These are phyloP conservation scores for Acromyrmex heyeri DNA, from an alignment of 1,140 invertebrate species.

Conservation along the genomic window DNA sequence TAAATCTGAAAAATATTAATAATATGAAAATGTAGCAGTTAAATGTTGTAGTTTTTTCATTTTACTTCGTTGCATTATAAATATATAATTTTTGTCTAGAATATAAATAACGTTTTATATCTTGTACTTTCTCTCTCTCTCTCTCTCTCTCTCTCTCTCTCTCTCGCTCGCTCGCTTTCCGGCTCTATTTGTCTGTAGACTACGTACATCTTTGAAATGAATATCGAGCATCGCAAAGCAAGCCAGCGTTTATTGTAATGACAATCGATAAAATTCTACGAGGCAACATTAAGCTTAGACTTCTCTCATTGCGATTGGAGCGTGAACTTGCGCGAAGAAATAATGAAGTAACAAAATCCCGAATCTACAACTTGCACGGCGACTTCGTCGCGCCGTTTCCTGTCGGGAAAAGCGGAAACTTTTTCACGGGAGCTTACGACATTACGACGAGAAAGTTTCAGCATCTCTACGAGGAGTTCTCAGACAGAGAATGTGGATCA, in stretches of 20 bases:
- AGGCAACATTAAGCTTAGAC: constrained; percentile 48
- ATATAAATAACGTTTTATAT: constrained; percentile 4
- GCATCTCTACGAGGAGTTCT: constrained; percentile 48
- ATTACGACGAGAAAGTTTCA: constrained; percentile 69
- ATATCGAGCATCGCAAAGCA: neutral
- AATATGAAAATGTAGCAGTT: neutral
- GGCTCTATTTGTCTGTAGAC: neutral
- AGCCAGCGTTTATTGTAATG: neutral
- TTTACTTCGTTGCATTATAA: neutral
- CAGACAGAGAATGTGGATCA: constrained; percentile 65
- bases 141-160: too few relatives aligned
- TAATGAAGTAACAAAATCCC: constrained; percentile 72
- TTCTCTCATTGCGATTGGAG: constrained; percentile 55
- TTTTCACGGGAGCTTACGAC: constrained; percentile 68
- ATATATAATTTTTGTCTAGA: neutral
- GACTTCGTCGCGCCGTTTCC: constrained; percentile 64
- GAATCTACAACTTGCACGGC: constrained; percentile 68
- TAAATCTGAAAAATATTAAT: neutral
- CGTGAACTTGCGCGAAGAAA: constrained; percentile 68
- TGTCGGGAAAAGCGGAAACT: constrained; percentile 52
- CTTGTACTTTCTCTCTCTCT: too few relatives aligned
- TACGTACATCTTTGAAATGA: neutral
- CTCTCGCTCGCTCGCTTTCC: too few relatives aligned
- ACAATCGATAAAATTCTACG: constrained; percentile 21
- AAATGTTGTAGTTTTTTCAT: neutral